phyloP scores from a whole-genome alignment of 2,113 vertebrate genomes.

The Gyps fulvus region DNA sequence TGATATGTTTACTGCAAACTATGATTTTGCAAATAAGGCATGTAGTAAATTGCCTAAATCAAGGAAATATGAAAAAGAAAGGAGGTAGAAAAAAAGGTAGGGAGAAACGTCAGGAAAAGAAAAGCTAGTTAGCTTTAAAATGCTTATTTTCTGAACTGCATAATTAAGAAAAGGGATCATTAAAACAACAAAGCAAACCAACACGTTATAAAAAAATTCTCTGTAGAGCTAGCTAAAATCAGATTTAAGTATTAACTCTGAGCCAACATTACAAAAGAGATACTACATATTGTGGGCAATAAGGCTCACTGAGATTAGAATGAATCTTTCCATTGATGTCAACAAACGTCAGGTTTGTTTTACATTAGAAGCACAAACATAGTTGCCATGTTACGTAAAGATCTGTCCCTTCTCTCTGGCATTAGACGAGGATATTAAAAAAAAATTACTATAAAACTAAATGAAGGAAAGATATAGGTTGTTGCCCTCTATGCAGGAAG shows the following conservation, averaged over 20 bases:
- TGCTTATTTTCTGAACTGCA: not conserved
- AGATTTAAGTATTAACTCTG: not conserved
- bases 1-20: not conserved
- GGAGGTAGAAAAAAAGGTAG: not conserved
- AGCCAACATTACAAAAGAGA: not conserved
- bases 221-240: not conserved
- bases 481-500: not conserved
- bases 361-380: not conserved
- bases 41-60: not conserved
- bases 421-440: not conserved
- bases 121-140: not conserved
- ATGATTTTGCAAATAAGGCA: not conserved
- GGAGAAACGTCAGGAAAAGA: not conserved
- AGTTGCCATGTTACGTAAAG: not conserved
- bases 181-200: not conserved
- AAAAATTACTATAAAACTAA: not conserved
- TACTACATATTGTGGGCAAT: not conserved
- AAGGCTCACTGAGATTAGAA: not conserved
- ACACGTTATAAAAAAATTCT: not conserved
- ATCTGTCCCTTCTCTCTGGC: not conserved
- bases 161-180: not conserved
- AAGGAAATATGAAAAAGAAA: not conserved
- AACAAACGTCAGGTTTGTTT: not conserved
- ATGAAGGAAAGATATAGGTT: not conserved
- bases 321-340: not conserved